Conservation (phyloP, 2,113 vertebrate genomes). For the Pteronura brasiliensis region DNA sequence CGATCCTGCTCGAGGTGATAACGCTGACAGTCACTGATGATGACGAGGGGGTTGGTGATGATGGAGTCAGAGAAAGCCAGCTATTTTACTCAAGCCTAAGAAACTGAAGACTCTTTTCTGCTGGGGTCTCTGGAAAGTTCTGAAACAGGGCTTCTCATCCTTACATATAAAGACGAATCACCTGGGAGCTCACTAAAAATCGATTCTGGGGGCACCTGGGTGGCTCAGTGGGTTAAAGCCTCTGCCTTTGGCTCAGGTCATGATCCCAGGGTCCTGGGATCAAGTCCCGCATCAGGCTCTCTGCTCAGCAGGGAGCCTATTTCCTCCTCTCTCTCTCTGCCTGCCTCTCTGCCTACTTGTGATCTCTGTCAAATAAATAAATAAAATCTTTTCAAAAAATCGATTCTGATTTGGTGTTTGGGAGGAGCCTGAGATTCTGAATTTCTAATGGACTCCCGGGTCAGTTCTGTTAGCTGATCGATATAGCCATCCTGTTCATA, state of each 20-base stretch:
- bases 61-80: not conserved
- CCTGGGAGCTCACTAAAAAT: not conserved
- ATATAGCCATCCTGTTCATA: not conserved
- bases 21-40: not conserved
- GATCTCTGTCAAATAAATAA: no score
- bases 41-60: accelerated
- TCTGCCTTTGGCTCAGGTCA: no score
- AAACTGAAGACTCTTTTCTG: not conserved
- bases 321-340: no score
- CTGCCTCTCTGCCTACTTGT: no score
- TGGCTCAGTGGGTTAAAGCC: no score
- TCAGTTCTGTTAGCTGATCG: not conserved
- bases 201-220: not conserved
- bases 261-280: no score
- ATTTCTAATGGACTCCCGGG: not conserved
- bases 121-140: not conserved
- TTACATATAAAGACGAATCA: not conserved
- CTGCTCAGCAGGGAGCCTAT: no score
- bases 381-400: no score
- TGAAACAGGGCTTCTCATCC: not conserved
- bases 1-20: no score
- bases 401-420: not conserved
- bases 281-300: no score
- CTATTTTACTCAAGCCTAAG: not conserved
- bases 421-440: not conserved